A percentile compares a stretch with the other conserved stretches of the same genome.
Conservation (phyloP, 2,113 vertebrate species). For the Salvator merianae region DNA sequence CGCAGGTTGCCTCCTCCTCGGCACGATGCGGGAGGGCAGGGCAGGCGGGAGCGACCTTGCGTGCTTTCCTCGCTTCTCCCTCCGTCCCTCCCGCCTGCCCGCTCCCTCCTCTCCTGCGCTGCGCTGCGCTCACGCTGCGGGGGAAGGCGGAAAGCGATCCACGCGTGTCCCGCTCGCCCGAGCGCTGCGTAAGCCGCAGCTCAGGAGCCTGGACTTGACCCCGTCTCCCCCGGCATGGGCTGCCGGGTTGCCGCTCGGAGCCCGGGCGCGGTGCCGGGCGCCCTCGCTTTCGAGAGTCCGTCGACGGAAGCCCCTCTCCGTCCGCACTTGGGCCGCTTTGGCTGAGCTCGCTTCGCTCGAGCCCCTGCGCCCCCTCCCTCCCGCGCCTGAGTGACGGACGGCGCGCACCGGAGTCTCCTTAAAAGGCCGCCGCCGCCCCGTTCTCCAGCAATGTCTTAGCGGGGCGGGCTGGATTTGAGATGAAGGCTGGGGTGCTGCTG, state of each 20-base stretch:
- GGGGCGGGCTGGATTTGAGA: conserved; percentile 68
- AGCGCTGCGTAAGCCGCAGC: neutral
- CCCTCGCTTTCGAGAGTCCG: conserved; percentile 60
- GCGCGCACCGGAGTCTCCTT: conserved; percentile 59
- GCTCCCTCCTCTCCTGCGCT: neutral
- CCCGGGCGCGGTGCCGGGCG: too few species aligned
- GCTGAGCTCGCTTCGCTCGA: conserved; percentile 27
- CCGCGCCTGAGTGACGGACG: neutral
- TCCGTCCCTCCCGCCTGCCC: neutral
- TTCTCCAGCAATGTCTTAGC: conserved; percentile 58
- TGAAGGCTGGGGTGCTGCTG: conserved; percentile 64
- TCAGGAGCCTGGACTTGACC: conserved; percentile 26
- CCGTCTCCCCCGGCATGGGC: conserved; percentile 29
- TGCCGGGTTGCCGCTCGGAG: conserved; percentile 2
- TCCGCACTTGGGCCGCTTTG: conserved; percentile 42
- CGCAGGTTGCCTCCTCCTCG: neutral
- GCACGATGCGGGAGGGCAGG: neutral
- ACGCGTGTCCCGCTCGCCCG: neutral
- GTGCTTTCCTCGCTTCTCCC: neutral
- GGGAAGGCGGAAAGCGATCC: conserved; percentile 27
- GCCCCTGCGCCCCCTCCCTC: neutral
- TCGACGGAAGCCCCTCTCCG: conserved; percentile 43
- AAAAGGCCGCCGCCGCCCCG: conserved; percentile 68
- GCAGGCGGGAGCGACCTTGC: neutral
- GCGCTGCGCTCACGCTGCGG: neutral